phyloP scores from a whole-genome alignment of 2,797 vertebrate species.

The Acrossocheilus fasciatus region DNA sequence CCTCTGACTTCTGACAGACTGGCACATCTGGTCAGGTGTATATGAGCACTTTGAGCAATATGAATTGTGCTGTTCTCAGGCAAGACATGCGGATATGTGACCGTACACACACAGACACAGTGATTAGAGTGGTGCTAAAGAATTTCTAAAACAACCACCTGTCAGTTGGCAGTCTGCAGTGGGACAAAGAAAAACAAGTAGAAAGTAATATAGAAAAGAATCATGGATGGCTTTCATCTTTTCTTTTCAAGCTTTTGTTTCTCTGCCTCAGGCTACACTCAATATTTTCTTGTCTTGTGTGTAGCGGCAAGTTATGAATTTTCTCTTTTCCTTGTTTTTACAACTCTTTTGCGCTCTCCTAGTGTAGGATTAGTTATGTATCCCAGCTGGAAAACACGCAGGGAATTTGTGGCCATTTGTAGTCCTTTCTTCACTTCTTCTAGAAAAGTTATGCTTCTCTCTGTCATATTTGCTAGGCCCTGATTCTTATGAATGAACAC shows the following conservation, averaged over 20 bases:
- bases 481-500: constrained; percentile 17
- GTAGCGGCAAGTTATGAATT: constrained; percentile 14
- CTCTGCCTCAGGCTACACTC: constrained; percentile 7
- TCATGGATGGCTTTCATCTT: constrained; percentile 30
- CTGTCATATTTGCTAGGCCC: constrained; percentile 38
- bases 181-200: constrained; percentile 14
- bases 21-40: constrained; percentile 65
- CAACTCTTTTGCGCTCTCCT: background rate
- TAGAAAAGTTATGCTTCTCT: constrained; percentile 48
- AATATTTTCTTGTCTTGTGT: background rate
- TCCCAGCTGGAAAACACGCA: constrained; percentile 26
- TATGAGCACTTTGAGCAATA: constrained; percentile 30
- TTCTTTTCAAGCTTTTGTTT: constrained; percentile 23
- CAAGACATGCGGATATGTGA: background rate
- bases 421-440: constrained; percentile 37
- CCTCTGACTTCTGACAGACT: constrained; percentile 50
- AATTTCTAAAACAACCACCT: constrained; percentile 40
- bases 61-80: background rate
- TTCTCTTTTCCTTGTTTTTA: constrained; percentile 9
- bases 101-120: background rate
- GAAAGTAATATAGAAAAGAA: constrained; percentile 43
- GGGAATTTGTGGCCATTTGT: constrained; percentile 23
- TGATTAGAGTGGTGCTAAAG: constrained; percentile 17
- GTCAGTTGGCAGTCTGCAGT: constrained; percentile 6
- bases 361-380: constrained; percentile 31